Conservation (phyloP, 2,113 vertebrate genomes). For the Pseudopodoces humilis region DNA sequence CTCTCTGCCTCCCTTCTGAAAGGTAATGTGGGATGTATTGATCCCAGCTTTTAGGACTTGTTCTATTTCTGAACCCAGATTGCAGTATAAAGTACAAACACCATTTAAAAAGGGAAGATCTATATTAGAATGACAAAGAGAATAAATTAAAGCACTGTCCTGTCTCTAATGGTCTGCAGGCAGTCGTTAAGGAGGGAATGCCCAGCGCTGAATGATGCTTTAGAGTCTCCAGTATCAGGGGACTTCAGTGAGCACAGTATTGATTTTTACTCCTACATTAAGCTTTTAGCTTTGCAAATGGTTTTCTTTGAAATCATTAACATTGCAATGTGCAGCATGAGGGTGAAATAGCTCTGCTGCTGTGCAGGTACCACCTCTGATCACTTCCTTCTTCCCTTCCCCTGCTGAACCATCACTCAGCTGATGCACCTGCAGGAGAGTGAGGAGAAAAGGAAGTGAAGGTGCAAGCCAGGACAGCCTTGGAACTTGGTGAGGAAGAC, state of each 20-base stretch:
- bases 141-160: constrained; percentile 1
- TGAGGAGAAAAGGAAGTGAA: background rate
- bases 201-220: constrained; percentile 1
- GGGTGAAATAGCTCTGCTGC: background rate
- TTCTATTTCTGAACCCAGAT: constrained; percentile 10
- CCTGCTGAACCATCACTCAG: background rate
- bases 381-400: background rate
- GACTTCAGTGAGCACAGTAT: constrained; percentile 21
- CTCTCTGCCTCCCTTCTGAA: background rate
- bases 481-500: constrained; percentile 36
- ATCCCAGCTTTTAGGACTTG: constrained; percentile 24
- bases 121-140: constrained; percentile 21
- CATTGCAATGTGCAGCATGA: background rate
- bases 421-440: background rate
- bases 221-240: background rate
- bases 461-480: background rate
- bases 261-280: constrained; percentile 60
- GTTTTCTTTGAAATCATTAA: constrained; percentile 43
- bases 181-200: background rate
- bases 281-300: constrained; percentile 43
- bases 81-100: background rate
- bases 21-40: background rate
- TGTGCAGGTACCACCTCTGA: background rate
- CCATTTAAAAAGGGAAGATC: constrained; percentile 15
- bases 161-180: background rate